Conservation (phyloP, 2,888 invertebrate species). For the Heliconius cydno region DNA sequence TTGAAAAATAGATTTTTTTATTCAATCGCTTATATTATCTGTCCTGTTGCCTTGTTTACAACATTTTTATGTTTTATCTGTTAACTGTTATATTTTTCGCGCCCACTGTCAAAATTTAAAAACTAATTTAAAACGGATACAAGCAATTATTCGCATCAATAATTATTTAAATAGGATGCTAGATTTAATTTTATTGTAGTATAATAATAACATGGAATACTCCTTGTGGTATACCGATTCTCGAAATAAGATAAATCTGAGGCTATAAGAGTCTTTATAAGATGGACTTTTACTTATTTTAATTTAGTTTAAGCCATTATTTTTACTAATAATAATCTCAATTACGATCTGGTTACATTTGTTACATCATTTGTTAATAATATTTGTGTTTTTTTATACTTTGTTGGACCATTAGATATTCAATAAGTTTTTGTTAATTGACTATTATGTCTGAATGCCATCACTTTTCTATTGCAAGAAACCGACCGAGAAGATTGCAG, state of each 20-base stretch:
- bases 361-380: conserved; percentile 5
- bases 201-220: conserved; percentile 32
- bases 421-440: background rate
- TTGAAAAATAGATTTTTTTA: conserved; percentile 35
- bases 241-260: conserved; percentile 16
- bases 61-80: background rate
- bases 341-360: conserved; percentile 20
- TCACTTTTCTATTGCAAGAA: background rate
- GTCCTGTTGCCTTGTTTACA: background rate
- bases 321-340: conserved; percentile 14
- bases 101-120: no score
- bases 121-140: no score
- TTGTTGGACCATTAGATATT: background rate
- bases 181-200: conserved; percentile 1
- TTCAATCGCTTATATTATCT: background rate
- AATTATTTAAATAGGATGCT: background rate
- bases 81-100: background rate
- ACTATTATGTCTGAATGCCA: background rate
- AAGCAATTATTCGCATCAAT: background rate
- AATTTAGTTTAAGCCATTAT: background rate
- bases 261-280: conserved; percentile 22
- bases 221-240: conserved; percentile 31
- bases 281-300: background rate
- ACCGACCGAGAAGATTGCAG: no score
- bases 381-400: background rate